A percentile compares a stretch with the other conserved stretches of the same genome.
These are phyloP conservation scores for Drosophila insularis DNA, from an alignment of 1,140 invertebrate species.

Conservation along the genomic window DNA sequence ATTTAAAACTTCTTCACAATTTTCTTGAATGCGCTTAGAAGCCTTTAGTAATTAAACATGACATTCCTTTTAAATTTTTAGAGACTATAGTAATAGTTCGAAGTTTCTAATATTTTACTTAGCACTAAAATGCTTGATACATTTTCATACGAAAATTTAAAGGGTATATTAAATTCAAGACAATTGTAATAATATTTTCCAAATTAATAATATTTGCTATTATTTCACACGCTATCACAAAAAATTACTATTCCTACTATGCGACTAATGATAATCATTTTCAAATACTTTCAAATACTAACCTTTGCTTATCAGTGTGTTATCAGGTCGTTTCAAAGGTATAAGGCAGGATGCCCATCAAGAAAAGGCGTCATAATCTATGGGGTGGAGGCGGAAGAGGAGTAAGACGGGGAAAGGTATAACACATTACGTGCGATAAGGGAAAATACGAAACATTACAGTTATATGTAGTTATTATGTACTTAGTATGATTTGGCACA, in stretches of 20 bases:
- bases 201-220: background rate
- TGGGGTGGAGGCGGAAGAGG: too few species aligned
- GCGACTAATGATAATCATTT: background rate
- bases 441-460: slow-evolving; percentile 23
- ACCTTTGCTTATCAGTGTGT: slow-evolving; percentile 53
- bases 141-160: background rate
- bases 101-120: too few species aligned
- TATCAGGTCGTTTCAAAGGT: slow-evolving; percentile 70
- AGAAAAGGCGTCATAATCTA: slow-evolving; percentile 11
- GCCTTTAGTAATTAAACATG: too few species aligned
- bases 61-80: too few species aligned
- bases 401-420: background rate
- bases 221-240: slow-evolving; percentile 1
- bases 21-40: too few species aligned
- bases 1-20: too few species aligned
- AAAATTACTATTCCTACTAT: background rate
- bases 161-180: background rate
- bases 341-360: slow-evolving; percentile 11
- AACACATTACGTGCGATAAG: slow-evolving; percentile 52
- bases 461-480: slow-evolving; percentile 25
- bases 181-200: background rate
- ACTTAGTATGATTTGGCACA: slow-evolving; percentile 15
- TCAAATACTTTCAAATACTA: slow-evolving; percentile 22
- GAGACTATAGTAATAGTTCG: too few species aligned
- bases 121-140: too few species aligned